Conservation (phyloP, 53 echinoderm and acorn worm species). For the Temnopleurus reevesii region DNA sequence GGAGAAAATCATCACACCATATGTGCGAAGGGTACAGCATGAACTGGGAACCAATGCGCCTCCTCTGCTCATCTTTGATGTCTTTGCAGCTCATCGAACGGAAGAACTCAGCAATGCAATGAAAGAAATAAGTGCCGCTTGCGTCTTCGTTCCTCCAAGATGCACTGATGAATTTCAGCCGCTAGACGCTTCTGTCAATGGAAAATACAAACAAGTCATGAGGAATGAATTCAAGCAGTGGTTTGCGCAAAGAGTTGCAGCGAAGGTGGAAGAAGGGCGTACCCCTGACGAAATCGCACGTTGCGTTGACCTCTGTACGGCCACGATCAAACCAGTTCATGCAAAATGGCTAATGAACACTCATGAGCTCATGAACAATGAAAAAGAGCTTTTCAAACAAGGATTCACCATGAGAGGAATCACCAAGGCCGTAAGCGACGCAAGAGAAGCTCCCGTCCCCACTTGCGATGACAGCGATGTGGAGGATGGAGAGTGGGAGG, state of each 20-base stretch:
- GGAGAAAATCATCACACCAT: not conserved
- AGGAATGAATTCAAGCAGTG: constrained; percentile 47
- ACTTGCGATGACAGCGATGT: constrained; percentile 50
- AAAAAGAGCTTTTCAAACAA: constrained; percentile 38
- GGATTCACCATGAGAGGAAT: constrained; percentile 57
- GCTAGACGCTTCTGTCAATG: constrained; percentile 57
- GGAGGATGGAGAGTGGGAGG: constrained; percentile 48
- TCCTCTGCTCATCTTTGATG: constrained; percentile 57
- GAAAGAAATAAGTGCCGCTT: constrained; percentile 19
- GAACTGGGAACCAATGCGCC: constrained; percentile 21
- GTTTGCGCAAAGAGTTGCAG: constrained; percentile 48
- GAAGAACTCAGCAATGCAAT: constrained; percentile 45
- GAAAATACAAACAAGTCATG: constrained; percentile 58
- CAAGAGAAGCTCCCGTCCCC: constrained; percentile 31
- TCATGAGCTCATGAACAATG: constrained; percentile 8
- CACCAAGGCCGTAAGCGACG: constrained; percentile 38
- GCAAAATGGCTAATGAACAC: constrained; percentile 44
- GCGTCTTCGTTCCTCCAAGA: constrained; percentile 55
- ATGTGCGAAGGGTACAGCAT: constrained; percentile 12
- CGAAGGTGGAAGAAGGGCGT: constrained; percentile 16
- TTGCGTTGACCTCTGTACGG: constrained; percentile 23
- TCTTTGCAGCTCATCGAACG: constrained; percentile 43
- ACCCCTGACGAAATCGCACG: constrained; percentile 20
- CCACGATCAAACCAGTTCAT: constrained; percentile 55
- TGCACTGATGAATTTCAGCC: constrained; percentile 64